These are phyloP conservation scores for Semnornis frantzii DNA, from an alignment of 2,113 vertebrate genomes.

Conservation along the genomic window DNA sequence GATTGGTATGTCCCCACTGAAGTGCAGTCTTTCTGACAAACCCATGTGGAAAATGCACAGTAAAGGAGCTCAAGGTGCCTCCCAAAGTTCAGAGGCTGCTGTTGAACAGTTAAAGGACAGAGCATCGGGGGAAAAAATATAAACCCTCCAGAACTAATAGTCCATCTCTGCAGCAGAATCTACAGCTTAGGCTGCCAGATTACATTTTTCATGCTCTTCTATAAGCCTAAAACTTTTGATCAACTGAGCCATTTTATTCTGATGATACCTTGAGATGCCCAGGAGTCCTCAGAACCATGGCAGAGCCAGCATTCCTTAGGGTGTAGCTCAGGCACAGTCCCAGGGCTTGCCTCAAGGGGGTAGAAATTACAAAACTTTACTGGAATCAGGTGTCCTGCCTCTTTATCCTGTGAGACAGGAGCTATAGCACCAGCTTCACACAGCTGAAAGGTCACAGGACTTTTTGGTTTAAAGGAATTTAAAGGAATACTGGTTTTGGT, in stretches of 20 bases:
- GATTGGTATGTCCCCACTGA: not conserved
- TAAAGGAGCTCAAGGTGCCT: not conserved
- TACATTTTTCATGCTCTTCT: not conserved
- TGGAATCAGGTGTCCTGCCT: not conserved
- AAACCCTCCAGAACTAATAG: not conserved
- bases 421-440: not conserved
- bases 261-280: not conserved
- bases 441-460: not conserved
- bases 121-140: not conserved
- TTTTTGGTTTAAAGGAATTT: not conserved
- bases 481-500: not conserved
- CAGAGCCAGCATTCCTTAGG: not conserved
- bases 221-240: not conserved
- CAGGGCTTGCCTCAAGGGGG: not conserved
- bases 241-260: not conserved
- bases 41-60: not conserved
- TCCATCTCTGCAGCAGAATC: not conserved
- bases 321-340: accelerated
- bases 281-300: not conserved
- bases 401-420: not conserved
- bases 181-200: not conserved
- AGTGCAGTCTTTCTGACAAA: not conserved
- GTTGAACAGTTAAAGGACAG: not conserved
- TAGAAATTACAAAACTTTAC: not conserved
- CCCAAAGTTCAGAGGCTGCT: not conserved